These are phyloP conservation scores for Desmodus rotundus DNA, from an alignment of 2,113 vertebrate genomes.

Conservation along the genomic window DNA sequence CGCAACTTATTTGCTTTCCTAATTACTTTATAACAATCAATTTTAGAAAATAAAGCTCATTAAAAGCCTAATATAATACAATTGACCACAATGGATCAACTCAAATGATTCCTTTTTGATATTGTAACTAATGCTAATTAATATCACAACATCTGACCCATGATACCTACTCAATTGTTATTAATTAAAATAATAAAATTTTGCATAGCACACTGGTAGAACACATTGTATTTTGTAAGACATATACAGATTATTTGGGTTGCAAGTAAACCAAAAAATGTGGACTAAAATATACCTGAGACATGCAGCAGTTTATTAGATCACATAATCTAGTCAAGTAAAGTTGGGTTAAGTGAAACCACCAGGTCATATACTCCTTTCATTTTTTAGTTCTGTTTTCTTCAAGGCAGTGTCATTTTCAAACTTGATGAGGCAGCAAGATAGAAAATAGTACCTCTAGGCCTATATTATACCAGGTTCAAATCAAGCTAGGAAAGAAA, in stretches of 20 bases:
- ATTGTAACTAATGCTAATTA: neutral
- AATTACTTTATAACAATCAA: neutral
- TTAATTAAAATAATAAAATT: neutral
- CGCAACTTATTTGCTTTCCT: neutral
- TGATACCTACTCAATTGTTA: neutral
- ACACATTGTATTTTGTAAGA: neutral
- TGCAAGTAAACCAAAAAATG: neutral
- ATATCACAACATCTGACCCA: neutral
- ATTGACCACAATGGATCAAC: neutral
- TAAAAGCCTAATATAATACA: neutral
- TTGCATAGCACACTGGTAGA: neutral
- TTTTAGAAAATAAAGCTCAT: constrained; percentile 17
- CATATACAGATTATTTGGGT: neutral
- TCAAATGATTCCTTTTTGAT: neutral
- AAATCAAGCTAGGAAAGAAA: neutral
- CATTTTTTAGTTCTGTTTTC: neutral
- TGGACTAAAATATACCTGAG: neutral
- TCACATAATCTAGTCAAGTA: neutral
- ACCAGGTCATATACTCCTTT: neutral
- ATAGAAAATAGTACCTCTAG: neutral
- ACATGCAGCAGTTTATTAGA: neutral
- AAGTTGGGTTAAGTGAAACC: neutral
- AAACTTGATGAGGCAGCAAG: neutral
- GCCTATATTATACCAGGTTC: neutral
- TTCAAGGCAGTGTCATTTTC: neutral